Conservation (phyloP, 1,140 invertebrate species). For the Drosophila lacteicornis region DNA sequence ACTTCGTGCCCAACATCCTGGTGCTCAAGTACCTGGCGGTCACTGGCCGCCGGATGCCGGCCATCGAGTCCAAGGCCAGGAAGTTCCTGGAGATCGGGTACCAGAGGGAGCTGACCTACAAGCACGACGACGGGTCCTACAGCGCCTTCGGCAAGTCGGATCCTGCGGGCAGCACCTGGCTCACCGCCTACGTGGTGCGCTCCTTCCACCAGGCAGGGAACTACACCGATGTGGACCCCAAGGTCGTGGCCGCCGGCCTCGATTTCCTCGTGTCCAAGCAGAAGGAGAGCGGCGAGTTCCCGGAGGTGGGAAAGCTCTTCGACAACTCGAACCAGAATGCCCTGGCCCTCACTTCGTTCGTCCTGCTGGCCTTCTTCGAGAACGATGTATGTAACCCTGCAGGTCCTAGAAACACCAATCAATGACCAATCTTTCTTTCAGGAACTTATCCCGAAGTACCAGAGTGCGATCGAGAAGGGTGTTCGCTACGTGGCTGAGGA, state of each 20-base stretch:
- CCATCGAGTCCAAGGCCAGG: constrained; percentile 87
- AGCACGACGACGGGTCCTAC: constrained; percentile 96
- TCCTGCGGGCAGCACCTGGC: constrained; percentile 93
- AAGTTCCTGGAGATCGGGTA: constrained; percentile 93
- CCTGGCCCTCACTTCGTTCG: constrained; percentile 93
- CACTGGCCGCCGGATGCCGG: constrained; percentile 59
- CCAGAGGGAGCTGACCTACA: constrained; percentile 96
- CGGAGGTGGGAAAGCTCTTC: constrained; percentile 89
- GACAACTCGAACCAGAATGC: constrained; percentile 85
- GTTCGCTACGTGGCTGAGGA: too few relatives aligned
- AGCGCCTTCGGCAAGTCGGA: constrained; percentile 95
- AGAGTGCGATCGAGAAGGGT: too few relatives aligned
- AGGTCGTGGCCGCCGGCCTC: constrained; percentile 90
- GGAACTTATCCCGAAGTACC: too few relatives aligned
- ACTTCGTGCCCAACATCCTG: constrained; percentile 96
- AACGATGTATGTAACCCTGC: constrained; percentile 85
- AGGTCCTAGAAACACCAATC: not conserved
- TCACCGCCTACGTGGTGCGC: constrained; percentile 96
- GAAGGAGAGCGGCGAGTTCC: constrained; percentile 91
- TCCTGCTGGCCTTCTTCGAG: constrained; percentile 92
- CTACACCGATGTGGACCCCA: constrained; percentile 92
- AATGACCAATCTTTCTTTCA: not conserved
- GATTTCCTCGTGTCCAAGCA: constrained; percentile 90
- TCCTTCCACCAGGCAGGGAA: constrained; percentile 93
- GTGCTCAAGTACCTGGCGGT: constrained; percentile 90